A percentile compares a stretch with the other conserved stretches of the same genome.
phyloP scores from a whole-genome alignment of 2,888 invertebrate species.

The Luffia ferchaultella region DNA sequence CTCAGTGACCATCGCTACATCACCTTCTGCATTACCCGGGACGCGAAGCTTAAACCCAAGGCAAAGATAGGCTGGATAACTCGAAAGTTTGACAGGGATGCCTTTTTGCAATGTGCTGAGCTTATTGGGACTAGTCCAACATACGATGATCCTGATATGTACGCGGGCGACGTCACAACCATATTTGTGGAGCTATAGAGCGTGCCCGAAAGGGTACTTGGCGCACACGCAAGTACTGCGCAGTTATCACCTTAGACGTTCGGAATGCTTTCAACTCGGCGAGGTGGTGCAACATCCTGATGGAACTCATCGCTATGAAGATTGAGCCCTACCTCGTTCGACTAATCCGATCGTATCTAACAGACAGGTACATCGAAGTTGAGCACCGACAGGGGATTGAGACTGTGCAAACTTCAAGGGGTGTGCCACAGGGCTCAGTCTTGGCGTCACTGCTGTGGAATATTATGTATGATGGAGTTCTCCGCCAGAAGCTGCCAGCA shows the following conservation, averaged over 20 bases:
- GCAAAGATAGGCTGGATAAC: background rate
- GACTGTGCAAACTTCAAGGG: background rate
- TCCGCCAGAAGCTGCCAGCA: background rate
- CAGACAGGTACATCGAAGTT: background rate
- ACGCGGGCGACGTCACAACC: background rate
- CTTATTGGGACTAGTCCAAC: background rate
- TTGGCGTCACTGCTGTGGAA: no score
- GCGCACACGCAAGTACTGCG: background rate
- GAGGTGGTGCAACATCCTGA: background rate
- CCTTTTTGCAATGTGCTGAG: background rate
- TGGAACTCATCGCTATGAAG: background rate
- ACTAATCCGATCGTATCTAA: background rate
- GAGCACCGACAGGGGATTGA: background rate
- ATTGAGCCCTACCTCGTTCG: background rate
- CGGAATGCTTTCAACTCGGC: background rate
- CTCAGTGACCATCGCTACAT: conserved; percentile 9
- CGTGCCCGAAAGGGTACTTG: background rate
- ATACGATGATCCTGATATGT: background rate
- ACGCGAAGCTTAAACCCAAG: background rate
- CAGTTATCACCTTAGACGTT: background rate
- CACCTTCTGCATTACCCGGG: conserved; percentile 2
- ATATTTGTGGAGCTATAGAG: background rate
- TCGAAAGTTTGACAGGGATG: background rate
- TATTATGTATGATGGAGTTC: background rate
- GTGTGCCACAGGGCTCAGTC: no score